phyloP scores from a whole-genome alignment of 2,888 invertebrate species.

The Frankliniella intonsa region DNA sequence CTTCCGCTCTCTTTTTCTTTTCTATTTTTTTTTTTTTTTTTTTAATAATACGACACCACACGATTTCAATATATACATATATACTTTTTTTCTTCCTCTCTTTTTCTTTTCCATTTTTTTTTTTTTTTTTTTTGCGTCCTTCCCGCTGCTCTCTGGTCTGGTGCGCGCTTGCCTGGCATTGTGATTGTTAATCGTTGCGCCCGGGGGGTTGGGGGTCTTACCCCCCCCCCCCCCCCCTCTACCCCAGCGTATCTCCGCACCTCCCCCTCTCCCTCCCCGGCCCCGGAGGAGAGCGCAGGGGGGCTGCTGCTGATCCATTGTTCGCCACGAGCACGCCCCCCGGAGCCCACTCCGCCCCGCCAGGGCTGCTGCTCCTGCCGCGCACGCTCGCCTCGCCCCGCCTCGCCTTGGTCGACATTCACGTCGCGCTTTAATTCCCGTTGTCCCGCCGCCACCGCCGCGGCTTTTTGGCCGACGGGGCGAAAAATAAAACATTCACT shows the following conservation, averaged over 20 bases:
- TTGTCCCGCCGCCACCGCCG: not conserved
- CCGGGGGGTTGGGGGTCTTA: not conserved
- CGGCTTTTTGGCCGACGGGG: not conserved
- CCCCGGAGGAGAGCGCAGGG: no score
- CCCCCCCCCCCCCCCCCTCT: not conserved
- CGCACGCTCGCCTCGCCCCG: no score
- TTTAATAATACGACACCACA: not conserved
- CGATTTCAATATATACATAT: not conserved
- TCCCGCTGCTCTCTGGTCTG: not conserved
- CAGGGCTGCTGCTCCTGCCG: no score
- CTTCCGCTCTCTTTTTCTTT: no score
- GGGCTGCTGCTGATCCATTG: not conserved
- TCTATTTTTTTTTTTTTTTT: no score
- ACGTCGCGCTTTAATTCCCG: not conserved
- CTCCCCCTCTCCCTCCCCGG: not conserved
- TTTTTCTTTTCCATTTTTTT: not conserved
- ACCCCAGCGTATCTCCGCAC: not conserved
- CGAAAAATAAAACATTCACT: not conserved
- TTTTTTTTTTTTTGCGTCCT: not conserved
- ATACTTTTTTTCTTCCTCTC: no score
- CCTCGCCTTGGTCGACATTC: not conserved
- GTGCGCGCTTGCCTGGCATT: not conserved
- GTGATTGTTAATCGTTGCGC: conserved; percentile 24
- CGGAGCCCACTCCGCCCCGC: no score
- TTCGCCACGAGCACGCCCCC: not conserved